phyloP scores from a whole-genome alignment of 2,888 invertebrate species.

The Scaptomyza caliginosa region DNA sequence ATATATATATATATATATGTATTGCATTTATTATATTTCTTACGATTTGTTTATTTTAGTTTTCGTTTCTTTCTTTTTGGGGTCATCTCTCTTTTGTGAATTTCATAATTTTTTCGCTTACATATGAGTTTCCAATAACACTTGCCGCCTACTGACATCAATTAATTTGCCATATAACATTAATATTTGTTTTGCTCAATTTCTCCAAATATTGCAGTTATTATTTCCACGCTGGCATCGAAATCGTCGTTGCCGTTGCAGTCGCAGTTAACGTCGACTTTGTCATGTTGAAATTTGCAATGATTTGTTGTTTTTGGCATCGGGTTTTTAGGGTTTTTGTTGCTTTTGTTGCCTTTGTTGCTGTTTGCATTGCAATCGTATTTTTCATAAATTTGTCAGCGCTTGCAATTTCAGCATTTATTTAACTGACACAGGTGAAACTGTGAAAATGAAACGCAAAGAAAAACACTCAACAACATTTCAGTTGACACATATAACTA shows the following conservation, averaged over 20 bases:
- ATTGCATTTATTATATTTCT: background rate
- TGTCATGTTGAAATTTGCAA: conserved; percentile 48
- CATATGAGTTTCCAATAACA: conserved; percentile 27
- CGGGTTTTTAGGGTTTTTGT: conserved; percentile 38
- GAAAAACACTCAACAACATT: conserved; percentile 34
- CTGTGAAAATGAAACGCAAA: conserved; percentile 37
- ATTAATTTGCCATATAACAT: conserved; percentile 53
- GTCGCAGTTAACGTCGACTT: conserved; percentile 30
- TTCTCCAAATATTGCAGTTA: background rate
- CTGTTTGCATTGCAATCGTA: conserved; percentile 26
- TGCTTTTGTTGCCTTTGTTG: conserved; percentile 26
- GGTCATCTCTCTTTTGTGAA: conserved; percentile 31
- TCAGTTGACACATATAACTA: conserved; percentile 57
- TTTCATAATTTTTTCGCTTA: conserved; percentile 61
- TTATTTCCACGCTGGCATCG: conserved; percentile 2
- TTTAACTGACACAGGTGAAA: conserved; percentile 63
- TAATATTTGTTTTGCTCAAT: conserved; percentile 1
- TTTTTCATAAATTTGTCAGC: conserved; percentile 38
- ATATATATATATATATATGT: too few species aligned
- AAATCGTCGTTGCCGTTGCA: background rate
- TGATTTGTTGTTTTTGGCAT: conserved; percentile 13
- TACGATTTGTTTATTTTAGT: background rate
- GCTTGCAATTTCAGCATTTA: conserved; percentile 71
- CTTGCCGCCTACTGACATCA: conserved; percentile 50
- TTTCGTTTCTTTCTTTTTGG: conserved; percentile 9